Conservation (phyloP, 2,113 vertebrate genomes). For the Cromileptes altivelis region DNA sequence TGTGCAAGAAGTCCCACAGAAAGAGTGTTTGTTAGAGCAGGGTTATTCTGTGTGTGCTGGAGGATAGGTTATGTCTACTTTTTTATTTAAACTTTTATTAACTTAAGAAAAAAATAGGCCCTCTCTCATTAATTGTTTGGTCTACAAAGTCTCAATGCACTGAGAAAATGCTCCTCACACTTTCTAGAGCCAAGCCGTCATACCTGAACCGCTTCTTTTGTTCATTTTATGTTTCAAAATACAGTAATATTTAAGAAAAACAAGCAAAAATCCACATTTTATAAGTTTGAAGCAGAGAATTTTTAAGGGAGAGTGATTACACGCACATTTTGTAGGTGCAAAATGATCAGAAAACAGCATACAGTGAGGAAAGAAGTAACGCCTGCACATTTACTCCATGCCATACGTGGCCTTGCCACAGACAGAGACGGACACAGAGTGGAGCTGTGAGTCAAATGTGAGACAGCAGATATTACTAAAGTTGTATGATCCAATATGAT, state of each 20-base stretch:
- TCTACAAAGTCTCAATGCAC: background rate
- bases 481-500: too few species aligned
- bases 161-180: background rate
- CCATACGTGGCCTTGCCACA: too few species aligned
- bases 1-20: background rate
- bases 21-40: background rate
- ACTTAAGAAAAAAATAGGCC: background rate
- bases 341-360: too few species aligned
- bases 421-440: too few species aligned
- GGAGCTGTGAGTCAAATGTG: too few species aligned
- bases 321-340: too few species aligned
- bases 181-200: too few species aligned
- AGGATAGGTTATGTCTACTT: background rate
- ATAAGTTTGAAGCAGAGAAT: background rate
- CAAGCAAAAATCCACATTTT: too few species aligned
- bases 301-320: background rate
- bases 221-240: background rate
- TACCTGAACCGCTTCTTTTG: background rate
- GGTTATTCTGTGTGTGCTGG: background rate
- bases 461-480: too few species aligned
- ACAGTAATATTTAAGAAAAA: background rate
- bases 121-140: background rate
- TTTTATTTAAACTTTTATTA: background rate
- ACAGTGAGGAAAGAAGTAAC: too few species aligned
- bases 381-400: too few species aligned